These are phyloP conservation scores for Taphrorychus bicolor DNA, from an alignment of 2,888 invertebrate species.

Conservation along the genomic window DNA sequence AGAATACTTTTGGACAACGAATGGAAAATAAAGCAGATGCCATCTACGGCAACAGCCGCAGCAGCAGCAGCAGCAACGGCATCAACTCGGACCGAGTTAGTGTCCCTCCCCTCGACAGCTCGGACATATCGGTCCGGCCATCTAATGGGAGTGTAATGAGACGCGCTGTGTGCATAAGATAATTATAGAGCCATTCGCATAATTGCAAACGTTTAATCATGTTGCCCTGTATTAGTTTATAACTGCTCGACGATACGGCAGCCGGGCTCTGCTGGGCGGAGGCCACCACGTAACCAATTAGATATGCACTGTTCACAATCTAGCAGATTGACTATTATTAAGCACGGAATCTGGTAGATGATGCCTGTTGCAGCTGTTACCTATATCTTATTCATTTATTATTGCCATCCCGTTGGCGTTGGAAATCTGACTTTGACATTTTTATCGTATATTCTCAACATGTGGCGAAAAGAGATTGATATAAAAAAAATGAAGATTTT, in stretches of 20 bases:
- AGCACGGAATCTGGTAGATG: too few relatives aligned
- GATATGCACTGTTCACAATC: neutral
- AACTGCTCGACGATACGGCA: constrained; percentile 29
- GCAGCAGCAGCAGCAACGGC: too few relatives aligned
- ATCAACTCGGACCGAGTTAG: constrained; percentile 5
- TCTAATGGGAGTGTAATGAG: constrained; percentile 43
- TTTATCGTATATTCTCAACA: too few relatives aligned
- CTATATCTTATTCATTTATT: too few relatives aligned
- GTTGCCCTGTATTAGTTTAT: constrained; percentile 39
- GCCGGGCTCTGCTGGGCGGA: constrained; percentile 5
- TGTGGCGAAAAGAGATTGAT: too few relatives aligned
- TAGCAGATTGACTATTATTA: too few relatives aligned
- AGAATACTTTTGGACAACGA: too few relatives aligned
- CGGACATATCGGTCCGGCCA: constrained; percentile 36
- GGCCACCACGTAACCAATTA: constrained; percentile 16
- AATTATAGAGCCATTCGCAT: constrained; percentile 41
- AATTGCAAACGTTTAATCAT: constrained; percentile 42
- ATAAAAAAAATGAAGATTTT: too few relatives aligned
- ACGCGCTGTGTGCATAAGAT: constrained; percentile 41
- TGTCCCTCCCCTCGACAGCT: constrained; percentile 34
- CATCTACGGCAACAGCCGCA: constrained; percentile 23
- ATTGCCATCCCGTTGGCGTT: too few relatives aligned
- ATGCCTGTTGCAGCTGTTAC: too few relatives aligned
- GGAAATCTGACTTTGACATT: too few relatives aligned
- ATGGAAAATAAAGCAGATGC: constrained; percentile 38